Conservation (phyloP, 92 coral and sea anemone genomes). For the Epizoanthus stellaris region DNA sequence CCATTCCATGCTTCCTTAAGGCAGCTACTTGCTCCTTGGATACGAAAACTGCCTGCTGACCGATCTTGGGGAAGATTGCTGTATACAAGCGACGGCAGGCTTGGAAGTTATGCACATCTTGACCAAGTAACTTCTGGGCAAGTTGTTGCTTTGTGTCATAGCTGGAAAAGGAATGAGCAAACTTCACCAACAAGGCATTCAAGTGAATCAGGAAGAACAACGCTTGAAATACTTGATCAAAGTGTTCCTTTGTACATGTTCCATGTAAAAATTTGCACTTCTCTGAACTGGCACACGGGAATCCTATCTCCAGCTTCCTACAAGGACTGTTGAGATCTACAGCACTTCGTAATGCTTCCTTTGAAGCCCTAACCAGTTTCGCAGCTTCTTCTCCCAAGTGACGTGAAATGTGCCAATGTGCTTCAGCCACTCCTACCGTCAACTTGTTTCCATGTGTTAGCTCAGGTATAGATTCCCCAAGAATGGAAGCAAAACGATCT, state of each 20-base stretch:
- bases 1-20: constrained; percentile 47
- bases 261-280: constrained; percentile 58
- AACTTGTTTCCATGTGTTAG: constrained; percentile 46
- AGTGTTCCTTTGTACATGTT: constrained; percentile 41
- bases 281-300: constrained; percentile 36
- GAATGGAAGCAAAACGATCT: constrained; percentile 45
- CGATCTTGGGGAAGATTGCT: constrained; percentile 66
- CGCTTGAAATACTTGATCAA: constrained; percentile 50
- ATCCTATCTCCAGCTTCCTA: constrained; percentile 48
- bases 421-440: constrained; percentile 52
- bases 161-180: constrained; percentile 41
- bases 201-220: constrained; percentile 55
- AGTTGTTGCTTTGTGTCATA: constrained; percentile 49
- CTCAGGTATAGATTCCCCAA: constrained; percentile 8
- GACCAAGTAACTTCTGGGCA: constrained; percentile 35
- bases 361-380: constrained; percentile 42
- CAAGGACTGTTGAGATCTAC: constrained; percentile 48
- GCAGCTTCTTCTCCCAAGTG: constrained; percentile 50
- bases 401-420: constrained; percentile 55
- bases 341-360: background rate
- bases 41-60: constrained; percentile 54
- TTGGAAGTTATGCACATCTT: constrained; percentile 44
- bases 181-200: constrained; percentile 59
- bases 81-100: constrained; percentile 66
- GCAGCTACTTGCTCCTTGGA: constrained; percentile 42